Base-by-base conservation (phyloP, 2,113 vertebrate species). In the Cephalopholis sonnerati region DNA sequence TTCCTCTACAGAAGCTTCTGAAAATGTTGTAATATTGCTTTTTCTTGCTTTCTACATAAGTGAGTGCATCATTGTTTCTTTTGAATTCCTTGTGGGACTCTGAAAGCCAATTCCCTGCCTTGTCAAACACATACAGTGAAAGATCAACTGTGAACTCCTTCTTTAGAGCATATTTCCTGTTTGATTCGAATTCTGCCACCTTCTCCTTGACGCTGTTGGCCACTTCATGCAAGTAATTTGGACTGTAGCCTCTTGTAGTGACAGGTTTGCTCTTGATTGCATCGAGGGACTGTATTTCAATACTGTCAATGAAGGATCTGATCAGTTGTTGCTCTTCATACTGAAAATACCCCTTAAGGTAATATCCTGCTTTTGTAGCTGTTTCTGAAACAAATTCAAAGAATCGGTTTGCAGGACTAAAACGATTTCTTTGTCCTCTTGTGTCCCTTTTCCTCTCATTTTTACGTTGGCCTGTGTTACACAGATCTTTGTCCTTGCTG, bases 21-120 rank as follows among this genome's bases (percentile, higher is more conserved):
- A 95, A 96, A 32, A 80, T 83, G 5, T 13, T 92, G 41, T 91
- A 93, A 54, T 94, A 96, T 13, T 95, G 87, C 1, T 51, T 59
- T 89, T 90, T 93, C 61, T 94, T 96, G 11, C 11, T 0, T 48
- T 36, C 32, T 36, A 36, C 32, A 36, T 36, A 36, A 36, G 32
- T 36, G 32, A 36, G 32, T 36, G 32, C 32, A 36, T 36, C 32
- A 6, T 36, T 36, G 32, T 36, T 36, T 1, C 32, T 36, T 36
- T 36, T 36, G 1, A 36, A 36, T 36, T 36, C 32, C 32, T 36
- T 36, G 32, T 36, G 32, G 32, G 32, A 36, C 32, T 36, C 32
- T 36, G 32, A 36, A 36, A 36, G 32, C 32, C 32, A 36, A 6
- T 6, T 7, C 32, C 1, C 82, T 76, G 82, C 69, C 1, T 16